A percentile compares a stretch with the other conserved stretches of the same genome.
Conservation (phyloP, 2,113 vertebrate species). For the Hirundichthys speculiger region DNA sequence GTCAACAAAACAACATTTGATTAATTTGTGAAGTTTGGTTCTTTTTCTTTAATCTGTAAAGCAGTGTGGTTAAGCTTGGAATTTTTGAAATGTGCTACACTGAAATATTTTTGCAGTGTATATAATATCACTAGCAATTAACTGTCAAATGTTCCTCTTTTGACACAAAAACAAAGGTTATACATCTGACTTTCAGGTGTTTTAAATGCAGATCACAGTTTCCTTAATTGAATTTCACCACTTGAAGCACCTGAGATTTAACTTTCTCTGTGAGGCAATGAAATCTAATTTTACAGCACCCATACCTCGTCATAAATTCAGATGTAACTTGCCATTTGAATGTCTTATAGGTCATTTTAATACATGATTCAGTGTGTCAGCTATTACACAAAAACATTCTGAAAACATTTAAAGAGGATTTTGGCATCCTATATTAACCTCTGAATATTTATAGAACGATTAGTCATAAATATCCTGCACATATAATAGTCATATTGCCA, state of each 20-base stretch:
- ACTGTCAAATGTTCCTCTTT: constrained; percentile 52
- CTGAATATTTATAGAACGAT: constrained; percentile 8
- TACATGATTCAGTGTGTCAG: constrained; percentile 30
- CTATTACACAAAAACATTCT: constrained; percentile 30
- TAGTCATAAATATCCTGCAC: neutral
- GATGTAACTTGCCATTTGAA: constrained; percentile 33
- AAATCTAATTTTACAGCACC: constrained; percentile 38
- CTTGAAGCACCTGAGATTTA: constrained; percentile 50
- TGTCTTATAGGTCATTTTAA: constrained; percentile 38
- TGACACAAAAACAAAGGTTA: constrained; percentile 66
- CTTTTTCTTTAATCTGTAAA: too few relatives aligned
- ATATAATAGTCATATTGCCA: constrained; percentile 14
- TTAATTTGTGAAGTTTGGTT: too few relatives aligned
- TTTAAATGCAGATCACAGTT: constrained; percentile 57
- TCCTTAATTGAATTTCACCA: constrained; percentile 40
- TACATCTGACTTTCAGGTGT: constrained; percentile 28
- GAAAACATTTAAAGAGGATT: constrained; percentile 30
- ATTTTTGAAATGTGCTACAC: too few relatives aligned
- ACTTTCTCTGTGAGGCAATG: constrained; percentile 26
- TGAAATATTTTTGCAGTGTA: too few relatives aligned
- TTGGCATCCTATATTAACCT: constrained; percentile 8
- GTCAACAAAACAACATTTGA: too few relatives aligned
- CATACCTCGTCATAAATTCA: constrained; percentile 36
- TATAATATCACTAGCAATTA: too few relatives aligned
- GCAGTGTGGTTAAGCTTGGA: too few relatives aligned